Base-by-base conservation (phyloP, 2,888 invertebrate species). In the Junonia oenone region DNA sequence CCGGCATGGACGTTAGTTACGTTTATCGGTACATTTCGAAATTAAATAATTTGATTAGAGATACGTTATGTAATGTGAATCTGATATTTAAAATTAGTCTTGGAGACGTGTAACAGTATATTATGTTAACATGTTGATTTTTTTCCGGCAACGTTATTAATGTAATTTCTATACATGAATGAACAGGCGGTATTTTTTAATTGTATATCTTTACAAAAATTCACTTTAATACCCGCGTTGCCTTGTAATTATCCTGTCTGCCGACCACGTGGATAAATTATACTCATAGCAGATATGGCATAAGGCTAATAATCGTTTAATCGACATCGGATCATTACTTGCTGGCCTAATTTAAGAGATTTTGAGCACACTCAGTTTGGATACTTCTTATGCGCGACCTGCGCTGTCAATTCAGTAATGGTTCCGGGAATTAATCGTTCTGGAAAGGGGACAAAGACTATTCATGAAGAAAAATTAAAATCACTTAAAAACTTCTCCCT, bases 131-230 rank as follows among this genome's bases (percentile, higher is more conserved):
- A 17, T 19, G 11, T 40, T n/a, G 17, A 13, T 6, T 22, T 26
- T 26, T 22, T 43, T 13, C n/a, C 22, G 5, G 43, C 6, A 43
- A 43, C 2, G n/a, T 26, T 43, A 22, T 43, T 43, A 43, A 43
- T 43, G 53, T 33, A 15, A 48, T 54, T 87, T 78, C 80, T 64
- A 63, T 75, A 77, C 79, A 76, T 81, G 81, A 83, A 82, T 76
- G 83, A 80, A 75, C 75, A 80, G 80, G 66, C 74, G 76, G 69
- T 76, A 83, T 76, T 78, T 71, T 78, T 79, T 75, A 75, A 80
- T 81, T 80, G 81, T 83, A 79, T 80, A 86, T 83, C 83, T 86
- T 88, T 83, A 83, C 78, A 72, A 88, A 40, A 86, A 83, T 84
- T 85, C 75, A 73, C 75, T 79, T 82, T 84, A 87, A 86, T 80